Conservation (phyloP, 2,797 vertebrate species). For the Cossypha caffra region DNA sequence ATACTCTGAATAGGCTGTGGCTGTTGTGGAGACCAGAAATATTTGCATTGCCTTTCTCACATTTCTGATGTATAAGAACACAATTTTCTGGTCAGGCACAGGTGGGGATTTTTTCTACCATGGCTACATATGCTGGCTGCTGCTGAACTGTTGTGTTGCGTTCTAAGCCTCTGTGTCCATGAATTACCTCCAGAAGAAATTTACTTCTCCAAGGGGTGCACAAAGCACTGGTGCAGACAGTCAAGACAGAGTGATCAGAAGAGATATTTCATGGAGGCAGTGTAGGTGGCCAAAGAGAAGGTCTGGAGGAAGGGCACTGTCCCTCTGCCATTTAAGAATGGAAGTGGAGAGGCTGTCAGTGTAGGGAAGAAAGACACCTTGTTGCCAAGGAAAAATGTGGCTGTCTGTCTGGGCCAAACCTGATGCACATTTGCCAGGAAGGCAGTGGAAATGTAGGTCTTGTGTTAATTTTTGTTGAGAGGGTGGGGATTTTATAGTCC, state of each 20-base stretch:
- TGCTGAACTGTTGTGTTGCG: background rate
- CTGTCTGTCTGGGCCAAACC: background rate
- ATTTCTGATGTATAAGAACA: background rate
- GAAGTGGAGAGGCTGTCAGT: background rate
- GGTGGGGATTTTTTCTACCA: background rate
- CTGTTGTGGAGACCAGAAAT: background rate
- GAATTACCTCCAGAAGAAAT: background rate
- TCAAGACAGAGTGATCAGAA: background rate
- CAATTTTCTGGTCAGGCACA: background rate
- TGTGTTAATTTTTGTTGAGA: background rate
- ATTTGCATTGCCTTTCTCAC: background rate
- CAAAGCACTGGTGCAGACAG: background rate
- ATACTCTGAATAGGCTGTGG: background rate
- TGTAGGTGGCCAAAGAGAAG: background rate
- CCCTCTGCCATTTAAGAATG: background rate
- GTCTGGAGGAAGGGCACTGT: background rate
- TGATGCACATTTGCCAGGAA: background rate
- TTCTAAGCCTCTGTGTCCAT: background rate
- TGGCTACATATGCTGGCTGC: background rate
- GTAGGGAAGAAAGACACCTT: background rate
- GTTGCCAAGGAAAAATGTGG: background rate
- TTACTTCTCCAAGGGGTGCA: background rate
- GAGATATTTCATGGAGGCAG: background rate
- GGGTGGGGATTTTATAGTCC: background rate
- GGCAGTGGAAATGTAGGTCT: background rate